Evolutionary conservation across 2,797 vertebrate species (phyloP).

Genomic region (Clarias pachynema): DNA sequence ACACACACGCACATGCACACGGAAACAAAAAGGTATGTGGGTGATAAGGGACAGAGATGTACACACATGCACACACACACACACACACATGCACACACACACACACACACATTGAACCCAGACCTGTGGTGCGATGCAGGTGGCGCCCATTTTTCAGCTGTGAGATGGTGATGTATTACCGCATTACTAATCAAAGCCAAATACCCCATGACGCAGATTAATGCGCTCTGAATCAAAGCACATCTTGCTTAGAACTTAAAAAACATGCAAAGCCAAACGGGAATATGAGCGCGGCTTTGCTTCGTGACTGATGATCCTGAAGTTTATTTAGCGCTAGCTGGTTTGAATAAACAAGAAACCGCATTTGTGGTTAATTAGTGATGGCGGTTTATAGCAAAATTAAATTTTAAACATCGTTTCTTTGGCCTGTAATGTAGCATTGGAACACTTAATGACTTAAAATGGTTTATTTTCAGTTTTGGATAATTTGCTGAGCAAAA

Average conservation of each 20-base stretch:
- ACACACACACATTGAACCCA: constrained; percentile 23
- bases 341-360: background rate
- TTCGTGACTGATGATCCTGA: background rate
- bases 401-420: background rate
- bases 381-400: no score
- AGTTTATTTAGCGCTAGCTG: background rate
- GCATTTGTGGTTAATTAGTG: background rate
- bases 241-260: background rate
- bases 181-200: constrained; percentile 15
- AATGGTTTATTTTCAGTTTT: background rate
- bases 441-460: background rate
- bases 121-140: constrained; percentile 8
- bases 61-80: background rate
- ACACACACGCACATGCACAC: background rate
- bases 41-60: constrained; percentile 1
- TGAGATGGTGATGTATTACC: constrained; percentile 6
- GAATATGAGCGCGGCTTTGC: background rate
- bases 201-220: background rate
- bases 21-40: background rate
- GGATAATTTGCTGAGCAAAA: background rate
- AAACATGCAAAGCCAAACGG: background rate
- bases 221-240: background rate
- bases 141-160: constrained; percentile 11
- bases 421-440: background rate
- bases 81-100: background rate